Evolutionary conservation across 2,113 vertebrate species (phyloP).

Genomic region (Chitala chitala): DNA sequence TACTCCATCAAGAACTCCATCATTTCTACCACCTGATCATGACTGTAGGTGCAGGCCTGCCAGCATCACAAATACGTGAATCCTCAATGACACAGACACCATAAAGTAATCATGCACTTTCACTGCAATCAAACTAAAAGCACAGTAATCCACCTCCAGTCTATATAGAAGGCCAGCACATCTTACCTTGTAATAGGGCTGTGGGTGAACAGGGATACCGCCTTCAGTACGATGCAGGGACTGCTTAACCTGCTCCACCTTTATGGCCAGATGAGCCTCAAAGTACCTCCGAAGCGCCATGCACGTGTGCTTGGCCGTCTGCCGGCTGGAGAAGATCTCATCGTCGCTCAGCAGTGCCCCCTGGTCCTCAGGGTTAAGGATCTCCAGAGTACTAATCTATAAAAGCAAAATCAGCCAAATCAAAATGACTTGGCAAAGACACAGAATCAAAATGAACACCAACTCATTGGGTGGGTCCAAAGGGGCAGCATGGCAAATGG

Average conservation of each 20-base stretch:
- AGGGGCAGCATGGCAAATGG: background rate
- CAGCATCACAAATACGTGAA: constrained; percentile 16
- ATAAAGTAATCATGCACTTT: constrained; percentile 20
- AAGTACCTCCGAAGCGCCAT: constrained; percentile 98
- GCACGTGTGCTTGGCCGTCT: constrained; percentile 97
- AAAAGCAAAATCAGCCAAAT: background rate
- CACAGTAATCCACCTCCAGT: background rate
- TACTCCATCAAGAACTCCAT: constrained; percentile 97
- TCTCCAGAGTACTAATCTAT: constrained; percentile 96
- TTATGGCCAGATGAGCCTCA: constrained; percentile 94
- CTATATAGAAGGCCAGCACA: background rate
- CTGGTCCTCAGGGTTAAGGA: constrained; percentile 94
- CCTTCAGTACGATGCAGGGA: constrained; percentile 95
- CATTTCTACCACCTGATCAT: constrained; percentile 97
- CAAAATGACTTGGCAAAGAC: background rate
- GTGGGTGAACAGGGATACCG: constrained; percentile 86
- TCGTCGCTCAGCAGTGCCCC: constrained; percentile 92
- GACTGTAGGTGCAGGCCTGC: constrained; percentile 89
- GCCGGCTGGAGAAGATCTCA: constrained; percentile 96
- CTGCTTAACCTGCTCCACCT: constrained; percentile 96
- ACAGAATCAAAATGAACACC: background rate
- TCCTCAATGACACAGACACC: background rate
- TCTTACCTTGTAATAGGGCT: constrained; percentile 91
- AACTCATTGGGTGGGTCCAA: background rate
- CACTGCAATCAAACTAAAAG: background rate